Percentiles rank a stretch among this genome's conserved stretches.
These are phyloP conservation scores for Drosophila jambulina DNA, from an alignment of 1,140 invertebrate species.

Conservation along the genomic window DNA sequence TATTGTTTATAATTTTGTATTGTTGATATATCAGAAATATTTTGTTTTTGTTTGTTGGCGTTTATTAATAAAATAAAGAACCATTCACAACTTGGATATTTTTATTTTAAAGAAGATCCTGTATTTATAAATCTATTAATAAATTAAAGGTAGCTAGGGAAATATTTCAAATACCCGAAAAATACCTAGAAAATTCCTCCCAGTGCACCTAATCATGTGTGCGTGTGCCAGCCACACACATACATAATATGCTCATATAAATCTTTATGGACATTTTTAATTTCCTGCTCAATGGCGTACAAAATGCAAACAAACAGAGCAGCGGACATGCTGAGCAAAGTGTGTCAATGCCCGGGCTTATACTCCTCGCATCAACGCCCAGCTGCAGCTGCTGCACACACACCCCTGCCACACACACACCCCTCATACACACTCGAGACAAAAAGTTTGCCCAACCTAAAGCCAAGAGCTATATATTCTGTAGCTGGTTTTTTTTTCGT, in stretches of 20 bases:
- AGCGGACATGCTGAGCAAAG: conserved; percentile 43
- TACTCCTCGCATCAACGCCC: conserved; percentile 13
- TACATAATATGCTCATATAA: conserved; percentile 20
- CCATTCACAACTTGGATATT: neutral
- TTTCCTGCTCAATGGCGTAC: conserved; percentile 49
- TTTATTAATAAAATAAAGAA: neutral
- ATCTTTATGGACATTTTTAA: conserved; percentile 64
- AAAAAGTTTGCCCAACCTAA: conserved; percentile 56
- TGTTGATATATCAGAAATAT: neutral
- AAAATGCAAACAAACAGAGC: conserved; percentile 47
- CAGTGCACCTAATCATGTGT: conserved; percentile 1
- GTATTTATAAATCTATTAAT: neutral
- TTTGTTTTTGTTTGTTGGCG: neutral
- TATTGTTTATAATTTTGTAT: too few species aligned
- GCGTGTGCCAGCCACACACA: conserved; percentile 7
- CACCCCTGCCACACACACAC: neutral
- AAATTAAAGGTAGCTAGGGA: neutral
- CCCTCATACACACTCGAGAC: neutral
- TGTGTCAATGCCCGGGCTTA: conserved; percentile 45
- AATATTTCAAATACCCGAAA: neutral
- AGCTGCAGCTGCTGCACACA: conserved; percentile 32
- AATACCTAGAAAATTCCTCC: neutral
- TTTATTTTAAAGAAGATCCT: neutral
- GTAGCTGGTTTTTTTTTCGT: conserved; percentile 13
- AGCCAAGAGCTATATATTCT: conserved; percentile 52